phyloP scores from a whole-genome alignment of 2,888 invertebrate species.

The Clanis bilineata region DNA sequence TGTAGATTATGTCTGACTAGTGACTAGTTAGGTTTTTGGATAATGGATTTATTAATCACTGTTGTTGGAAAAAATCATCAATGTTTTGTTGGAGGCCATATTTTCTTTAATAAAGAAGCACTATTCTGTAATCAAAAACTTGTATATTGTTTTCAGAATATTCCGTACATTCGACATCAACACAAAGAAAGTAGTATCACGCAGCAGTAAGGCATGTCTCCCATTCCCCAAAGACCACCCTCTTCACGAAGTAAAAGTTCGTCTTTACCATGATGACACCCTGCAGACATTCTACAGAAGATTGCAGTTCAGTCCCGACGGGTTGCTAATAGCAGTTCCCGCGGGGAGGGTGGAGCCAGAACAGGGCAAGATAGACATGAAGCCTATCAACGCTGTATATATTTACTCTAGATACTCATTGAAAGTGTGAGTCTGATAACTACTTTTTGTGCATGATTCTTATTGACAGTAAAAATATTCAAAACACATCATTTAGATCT shows the following conservation, averaged over 20 bases:
- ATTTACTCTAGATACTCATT: conserved; percentile 83
- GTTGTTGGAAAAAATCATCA: no score
- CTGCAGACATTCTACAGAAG: conserved; percentile 96
- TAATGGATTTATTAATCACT: no score
- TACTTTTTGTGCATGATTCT: no score
- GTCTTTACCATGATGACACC: conserved; percentile 95
- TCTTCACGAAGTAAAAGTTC: conserved; percentile 83
- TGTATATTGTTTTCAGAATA: conserved; percentile 76
- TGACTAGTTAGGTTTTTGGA: no score
- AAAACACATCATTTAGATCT: no score
- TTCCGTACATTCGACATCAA: conserved; percentile 86
- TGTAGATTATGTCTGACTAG: no score
- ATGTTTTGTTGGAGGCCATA: no score
- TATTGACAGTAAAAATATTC: no score
- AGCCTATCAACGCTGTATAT: conserved; percentile 81
- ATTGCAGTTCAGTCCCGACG: conserved; percentile 95
- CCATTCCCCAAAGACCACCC: conserved; percentile 81
- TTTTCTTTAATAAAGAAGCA: no score
- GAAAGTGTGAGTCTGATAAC: conserved; percentile 83
- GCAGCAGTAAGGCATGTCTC: conserved; percentile 84
- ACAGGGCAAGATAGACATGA: conserved; percentile 80
- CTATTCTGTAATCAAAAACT: neutral
- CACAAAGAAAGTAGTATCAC: conserved; percentile 85
- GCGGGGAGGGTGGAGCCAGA: conserved; percentile 91
- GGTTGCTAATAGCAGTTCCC: conserved; percentile 94